Conservation (phyloP, 2,797 vertebrate genomes). For the Phoebastria nigripes region DNA sequence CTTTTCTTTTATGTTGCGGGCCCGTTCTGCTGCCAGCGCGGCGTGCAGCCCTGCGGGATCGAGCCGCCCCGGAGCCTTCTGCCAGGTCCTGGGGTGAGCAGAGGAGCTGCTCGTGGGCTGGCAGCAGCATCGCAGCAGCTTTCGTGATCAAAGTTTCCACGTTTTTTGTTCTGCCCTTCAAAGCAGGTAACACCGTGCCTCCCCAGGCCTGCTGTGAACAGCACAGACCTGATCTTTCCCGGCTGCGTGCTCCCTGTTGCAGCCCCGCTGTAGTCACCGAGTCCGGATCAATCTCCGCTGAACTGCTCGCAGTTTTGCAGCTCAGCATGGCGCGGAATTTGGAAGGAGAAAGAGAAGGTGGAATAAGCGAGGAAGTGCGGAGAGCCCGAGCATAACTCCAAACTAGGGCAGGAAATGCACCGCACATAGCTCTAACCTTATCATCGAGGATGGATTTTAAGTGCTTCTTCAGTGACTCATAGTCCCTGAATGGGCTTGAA, state of each 20-base stretch:
- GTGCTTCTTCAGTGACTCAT: slow-evolving; percentile 56
- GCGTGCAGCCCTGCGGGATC: fast-evolving
- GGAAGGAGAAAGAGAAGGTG: neutral
- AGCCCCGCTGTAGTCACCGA: neutral
- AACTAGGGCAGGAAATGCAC: slow-evolving; percentile 43
- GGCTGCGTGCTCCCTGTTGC: neutral
- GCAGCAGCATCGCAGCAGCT: neutral
- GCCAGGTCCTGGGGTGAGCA: fast-evolving
- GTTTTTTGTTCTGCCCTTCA: neutral
- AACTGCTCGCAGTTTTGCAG: neutral
- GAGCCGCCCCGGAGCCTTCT: neutral
- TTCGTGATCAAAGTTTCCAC: neutral
- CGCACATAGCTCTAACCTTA: neutral
- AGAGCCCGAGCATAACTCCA: neutral
- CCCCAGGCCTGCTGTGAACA: neutral
- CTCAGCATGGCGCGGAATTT: neutral
- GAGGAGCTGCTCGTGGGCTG: neutral
- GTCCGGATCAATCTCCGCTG: neutral
- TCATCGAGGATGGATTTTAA: slow-evolving; percentile 24
- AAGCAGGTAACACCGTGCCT: fast-evolving
- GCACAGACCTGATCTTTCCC: neutral
- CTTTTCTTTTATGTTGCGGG: fast-evolving
- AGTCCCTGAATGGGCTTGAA: slow-evolving; percentile 21
- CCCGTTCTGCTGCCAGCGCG: fast-evolving
- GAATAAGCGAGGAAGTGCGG: neutral